Conservation (phyloP, 2,113 vertebrate species). For the Brevimyrus niger region DNA sequence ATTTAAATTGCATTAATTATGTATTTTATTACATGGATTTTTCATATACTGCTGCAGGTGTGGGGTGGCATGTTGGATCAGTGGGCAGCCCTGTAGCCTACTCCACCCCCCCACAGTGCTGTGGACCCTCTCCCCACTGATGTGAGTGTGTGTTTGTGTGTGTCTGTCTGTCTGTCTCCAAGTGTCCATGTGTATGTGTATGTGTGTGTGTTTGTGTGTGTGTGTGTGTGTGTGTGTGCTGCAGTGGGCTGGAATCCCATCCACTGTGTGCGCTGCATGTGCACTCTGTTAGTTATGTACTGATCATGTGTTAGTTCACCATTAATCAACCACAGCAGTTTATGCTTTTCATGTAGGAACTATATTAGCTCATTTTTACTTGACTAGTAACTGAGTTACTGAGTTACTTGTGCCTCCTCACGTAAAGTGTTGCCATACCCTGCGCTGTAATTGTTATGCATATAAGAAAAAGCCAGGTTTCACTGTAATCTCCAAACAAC, state of each 20-base stretch:
- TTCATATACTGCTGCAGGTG: neutral
- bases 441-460: neutral
- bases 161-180: neutral
- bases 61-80: neutral
- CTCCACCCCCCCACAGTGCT: neutral
- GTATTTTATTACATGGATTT: neutral
- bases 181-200: neutral
- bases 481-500: neutral
- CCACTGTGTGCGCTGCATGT: neutral
- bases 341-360: neutral
- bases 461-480: neutral
- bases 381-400: neutral
- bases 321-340: neutral
- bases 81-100: neutral
- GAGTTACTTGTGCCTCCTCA: neutral
- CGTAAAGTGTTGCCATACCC: neutral
- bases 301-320: neutral
- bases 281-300: neutral
- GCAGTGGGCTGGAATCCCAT: neutral
- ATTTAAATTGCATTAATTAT: neutral
- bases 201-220: neutral
- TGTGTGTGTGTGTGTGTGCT: neutral
- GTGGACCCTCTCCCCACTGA: neutral
- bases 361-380: neutral
- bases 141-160: neutral